Conservation (phyloP, 2,113 vertebrate genomes). For the Callipepla squamata region DNA sequence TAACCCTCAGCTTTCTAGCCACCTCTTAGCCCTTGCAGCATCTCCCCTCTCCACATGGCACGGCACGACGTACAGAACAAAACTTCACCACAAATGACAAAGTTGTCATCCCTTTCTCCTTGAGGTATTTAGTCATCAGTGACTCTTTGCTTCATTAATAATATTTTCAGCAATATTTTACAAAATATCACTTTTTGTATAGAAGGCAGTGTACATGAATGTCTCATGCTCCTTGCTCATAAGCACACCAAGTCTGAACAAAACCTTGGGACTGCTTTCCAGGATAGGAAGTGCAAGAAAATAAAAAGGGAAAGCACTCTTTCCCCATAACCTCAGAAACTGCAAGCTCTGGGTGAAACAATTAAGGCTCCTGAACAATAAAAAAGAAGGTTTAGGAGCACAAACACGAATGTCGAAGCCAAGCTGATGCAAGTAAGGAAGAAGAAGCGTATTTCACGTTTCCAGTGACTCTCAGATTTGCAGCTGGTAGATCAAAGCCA, state of each 20-base stretch:
- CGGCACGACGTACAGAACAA: background rate
- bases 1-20: conserved; percentile 52
- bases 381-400: background rate
- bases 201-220: background rate
- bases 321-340: background rate
- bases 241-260: background rate
- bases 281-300: background rate
- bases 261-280: background rate
- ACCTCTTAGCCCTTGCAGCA: conserved; percentile 32
- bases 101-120: conserved; percentile 72
- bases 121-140: conserved; percentile 80
- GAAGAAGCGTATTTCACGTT: background rate
- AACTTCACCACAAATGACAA: conserved; percentile 11
- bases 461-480: background rate
- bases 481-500: background rate
- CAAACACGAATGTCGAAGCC: background rate
- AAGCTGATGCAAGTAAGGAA: background rate
- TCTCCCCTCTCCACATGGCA: background rate
- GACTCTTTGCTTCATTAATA: conserved; percentile 62
- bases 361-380: background rate
- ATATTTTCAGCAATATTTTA: background rate
- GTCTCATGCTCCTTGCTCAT: background rate
- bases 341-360: background rate
- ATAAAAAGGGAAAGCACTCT: background rate
- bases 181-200: background rate